These are phyloP conservation scores for Pedicia rivosa DNA, from an alignment of 2,888 invertebrate genomes.

Conservation along the genomic window DNA sequence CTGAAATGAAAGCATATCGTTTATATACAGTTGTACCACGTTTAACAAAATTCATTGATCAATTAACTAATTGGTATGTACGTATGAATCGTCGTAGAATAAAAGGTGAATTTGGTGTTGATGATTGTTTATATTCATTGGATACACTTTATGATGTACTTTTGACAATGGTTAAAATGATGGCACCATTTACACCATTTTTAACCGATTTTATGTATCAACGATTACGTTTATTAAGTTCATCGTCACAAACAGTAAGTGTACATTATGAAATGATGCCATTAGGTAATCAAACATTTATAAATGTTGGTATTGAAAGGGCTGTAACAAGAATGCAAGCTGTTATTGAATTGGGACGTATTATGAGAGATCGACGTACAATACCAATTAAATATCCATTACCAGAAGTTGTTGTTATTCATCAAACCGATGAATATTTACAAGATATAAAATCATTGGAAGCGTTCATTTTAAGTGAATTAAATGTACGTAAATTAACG, in stretches of 20 bases:
- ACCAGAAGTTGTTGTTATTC: conserved; percentile 89
- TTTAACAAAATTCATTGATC: conserved; percentile 90
- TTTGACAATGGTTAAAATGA: conserved; percentile 74
- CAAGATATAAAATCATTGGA: conserved; percentile 63
- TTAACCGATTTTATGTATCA: conserved; percentile 92
- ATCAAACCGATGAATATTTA: conserved; percentile 63
- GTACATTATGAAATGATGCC: conserved; percentile 90
- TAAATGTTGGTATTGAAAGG: conserved; percentile 73
- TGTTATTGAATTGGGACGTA: conserved; percentile 85
- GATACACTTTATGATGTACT: conserved; percentile 80
- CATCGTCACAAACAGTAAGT: conserved; percentile 35
- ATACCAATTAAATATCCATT: conserved; percentile 93
- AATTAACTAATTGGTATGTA: conserved; percentile 98
- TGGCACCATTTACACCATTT: conserved; percentile 97
- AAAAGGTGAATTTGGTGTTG: conserved; percentile 73
- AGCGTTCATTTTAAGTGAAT: conserved; percentile 77
- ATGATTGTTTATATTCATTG: conserved; percentile 71
- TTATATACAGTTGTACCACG: conserved; percentile 91
- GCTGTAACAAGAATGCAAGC: conserved; percentile 88
- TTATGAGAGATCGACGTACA: conserved; percentile 83
- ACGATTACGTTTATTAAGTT: conserved; percentile 49
- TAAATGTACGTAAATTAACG: conserved; percentile 76
- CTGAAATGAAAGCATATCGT: conserved; percentile 89
- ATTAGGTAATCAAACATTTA: conserved; percentile 47
- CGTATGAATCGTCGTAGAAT: conserved; percentile 89